phyloP scores from a whole-genome alignment of 2,797 vertebrate species.

The Euphonia xanthogaster region DNA sequence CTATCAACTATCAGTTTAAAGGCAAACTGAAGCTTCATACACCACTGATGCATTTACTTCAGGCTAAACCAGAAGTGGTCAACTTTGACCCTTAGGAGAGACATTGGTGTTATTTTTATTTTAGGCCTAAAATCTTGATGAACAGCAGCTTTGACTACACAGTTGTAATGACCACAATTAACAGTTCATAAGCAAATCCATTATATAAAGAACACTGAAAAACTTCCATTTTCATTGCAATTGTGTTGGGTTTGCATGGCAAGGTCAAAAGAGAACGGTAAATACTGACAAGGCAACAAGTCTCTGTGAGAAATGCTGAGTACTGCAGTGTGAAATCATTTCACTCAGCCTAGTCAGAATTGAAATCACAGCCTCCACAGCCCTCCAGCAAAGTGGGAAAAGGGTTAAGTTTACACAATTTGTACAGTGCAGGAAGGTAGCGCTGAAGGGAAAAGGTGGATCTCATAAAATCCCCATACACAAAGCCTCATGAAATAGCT shows the following conservation, averaged over 20 bases:
- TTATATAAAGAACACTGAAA: not conserved
- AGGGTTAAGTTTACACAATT: slow-evolving; percentile 38
- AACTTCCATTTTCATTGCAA: not conserved
- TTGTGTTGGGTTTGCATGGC: not conserved
- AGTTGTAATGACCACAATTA: not conserved
- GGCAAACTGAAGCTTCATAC: not conserved
- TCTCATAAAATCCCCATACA: slow-evolving; percentile 12
- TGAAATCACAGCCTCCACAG: not conserved
- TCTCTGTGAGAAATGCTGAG: not conserved
- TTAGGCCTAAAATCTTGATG: not conserved
- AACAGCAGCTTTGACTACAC: not conserved
- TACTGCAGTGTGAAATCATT: not conserved
- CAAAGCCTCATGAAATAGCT: not conserved
- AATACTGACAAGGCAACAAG: not conserved
- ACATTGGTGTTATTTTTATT: not conserved
- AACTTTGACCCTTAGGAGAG: not conserved
- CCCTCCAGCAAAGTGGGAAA: slow-evolving; percentile 26
- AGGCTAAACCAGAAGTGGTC: not conserved
- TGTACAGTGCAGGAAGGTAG: not conserved
- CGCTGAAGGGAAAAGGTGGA: slow-evolving; percentile 4
- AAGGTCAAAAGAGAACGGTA: not conserved
- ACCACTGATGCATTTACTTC: not conserved
- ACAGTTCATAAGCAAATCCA: not conserved
- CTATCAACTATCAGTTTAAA: not conserved
- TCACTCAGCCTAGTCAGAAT: not conserved